Conservation (phyloP, 2,797 vertebrate genomes). For the Poecile montanus region DNA sequence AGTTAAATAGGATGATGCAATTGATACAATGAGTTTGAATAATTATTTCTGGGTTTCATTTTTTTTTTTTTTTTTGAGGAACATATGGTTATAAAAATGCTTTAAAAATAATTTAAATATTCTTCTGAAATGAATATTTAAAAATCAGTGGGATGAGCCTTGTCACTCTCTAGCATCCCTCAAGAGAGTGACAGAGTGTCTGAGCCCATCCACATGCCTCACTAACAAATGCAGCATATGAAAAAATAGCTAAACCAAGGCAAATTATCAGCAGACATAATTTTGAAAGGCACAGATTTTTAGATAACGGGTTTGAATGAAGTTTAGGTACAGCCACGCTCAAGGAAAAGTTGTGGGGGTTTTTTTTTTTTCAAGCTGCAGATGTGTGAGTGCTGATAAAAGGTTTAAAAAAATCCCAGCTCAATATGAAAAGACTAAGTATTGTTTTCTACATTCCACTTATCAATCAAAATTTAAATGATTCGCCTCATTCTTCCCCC, state of each 20-base stretch:
- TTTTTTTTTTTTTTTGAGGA: not conserved
- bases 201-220: not conserved
- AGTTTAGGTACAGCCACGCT: not conserved
- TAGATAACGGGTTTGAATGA: not conserved
- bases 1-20: not conserved
- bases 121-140: not conserved
- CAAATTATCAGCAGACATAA: not conserved
- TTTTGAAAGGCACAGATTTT: not conserved
- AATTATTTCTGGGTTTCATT: not conserved
- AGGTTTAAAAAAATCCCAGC: not conserved
- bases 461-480: conserved; percentile 33
- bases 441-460: conserved; percentile 13
- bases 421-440: not conserved
- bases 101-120: not conserved
- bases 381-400: not conserved
- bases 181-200: not conserved
- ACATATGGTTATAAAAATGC: not conserved
- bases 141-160: conserved; percentile 17
- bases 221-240: not conserved
- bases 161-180: not conserved
- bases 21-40: not conserved
- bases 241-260: not conserved
- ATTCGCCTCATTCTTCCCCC: conserved; percentile 26
- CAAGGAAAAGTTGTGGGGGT: not conserved
- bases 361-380: not conserved